Evolutionary conservation across 2,888 invertebrate species (phyloP).

Genomic region (Podotricha telesiphe): DNA sequence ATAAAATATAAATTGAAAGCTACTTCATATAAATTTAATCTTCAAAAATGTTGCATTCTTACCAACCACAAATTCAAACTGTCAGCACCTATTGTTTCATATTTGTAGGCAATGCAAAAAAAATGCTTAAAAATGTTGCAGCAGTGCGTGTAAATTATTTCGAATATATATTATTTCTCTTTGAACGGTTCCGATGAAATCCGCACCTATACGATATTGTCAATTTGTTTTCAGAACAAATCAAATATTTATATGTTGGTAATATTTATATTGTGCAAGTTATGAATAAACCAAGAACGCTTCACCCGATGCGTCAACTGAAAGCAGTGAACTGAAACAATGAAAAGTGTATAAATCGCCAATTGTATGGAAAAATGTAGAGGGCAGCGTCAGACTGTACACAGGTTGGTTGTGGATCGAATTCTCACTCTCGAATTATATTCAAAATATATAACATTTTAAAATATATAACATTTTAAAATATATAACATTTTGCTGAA

Average conservation of each 20-base stretch:
- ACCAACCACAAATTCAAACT: not conserved
- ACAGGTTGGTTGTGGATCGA: not conserved
- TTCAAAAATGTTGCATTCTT: not conserved
- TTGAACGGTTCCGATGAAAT: constrained; percentile 2
- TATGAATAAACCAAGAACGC: not conserved
- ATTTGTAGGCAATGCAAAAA: not conserved
- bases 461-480: too few relatives aligned
- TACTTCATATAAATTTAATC: not conserved
- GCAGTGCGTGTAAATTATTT: not conserved
- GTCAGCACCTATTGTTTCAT: not conserved
- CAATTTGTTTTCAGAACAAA: constrained; percentile 12
- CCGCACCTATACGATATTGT: constrained; percentile 15
- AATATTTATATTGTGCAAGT: constrained; percentile 7
- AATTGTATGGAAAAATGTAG: too few relatives aligned
- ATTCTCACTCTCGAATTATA: not conserved
- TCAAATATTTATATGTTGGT: constrained; percentile 13
- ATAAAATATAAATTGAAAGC: too few relatives aligned
- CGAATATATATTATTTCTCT: not conserved
- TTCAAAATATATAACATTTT: too few relatives aligned
- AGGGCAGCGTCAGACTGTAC: not conserved
- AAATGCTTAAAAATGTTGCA: not conserved
- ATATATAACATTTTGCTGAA: too few relatives aligned
- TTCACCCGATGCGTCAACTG: not conserved
- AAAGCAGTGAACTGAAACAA: not conserved
- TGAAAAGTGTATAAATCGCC: not conserved